Evolutionary conservation across 2,888 invertebrate genomes (phyloP).

Genomic region (Aleiodes alternator): DNA sequence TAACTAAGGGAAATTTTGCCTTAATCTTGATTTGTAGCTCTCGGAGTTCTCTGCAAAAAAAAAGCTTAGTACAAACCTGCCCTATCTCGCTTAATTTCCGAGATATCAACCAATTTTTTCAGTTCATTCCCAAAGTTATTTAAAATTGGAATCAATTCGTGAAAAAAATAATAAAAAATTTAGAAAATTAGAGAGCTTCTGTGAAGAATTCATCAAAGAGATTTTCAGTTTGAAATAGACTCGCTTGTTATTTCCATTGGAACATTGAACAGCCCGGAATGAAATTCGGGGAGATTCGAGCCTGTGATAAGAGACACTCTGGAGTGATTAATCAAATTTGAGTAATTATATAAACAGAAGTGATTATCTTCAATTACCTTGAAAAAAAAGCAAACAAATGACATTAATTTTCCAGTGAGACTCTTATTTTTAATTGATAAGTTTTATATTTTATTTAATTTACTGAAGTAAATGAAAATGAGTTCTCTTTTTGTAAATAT

Average conservation of each 20-base stretch:
- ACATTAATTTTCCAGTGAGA: too few relatives aligned
- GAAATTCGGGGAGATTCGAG: neutral
- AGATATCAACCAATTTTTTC: too few relatives aligned
- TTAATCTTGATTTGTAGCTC: too few relatives aligned
- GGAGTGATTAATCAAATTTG: conserved; percentile 12
- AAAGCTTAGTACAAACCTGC: too few relatives aligned
- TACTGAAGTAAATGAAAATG: too few relatives aligned
- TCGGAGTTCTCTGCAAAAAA: too few relatives aligned
- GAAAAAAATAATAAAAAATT: neutral
- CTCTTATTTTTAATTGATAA: too few relatives aligned
- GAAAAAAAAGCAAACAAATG: neutral
- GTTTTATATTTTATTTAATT: too few relatives aligned
- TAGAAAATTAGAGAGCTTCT: conserved; percentile 1
- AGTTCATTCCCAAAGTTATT: neutral
- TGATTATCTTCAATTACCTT: neutral
- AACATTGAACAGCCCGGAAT: neutral
- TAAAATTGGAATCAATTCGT: neutral
- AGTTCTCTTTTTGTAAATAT: too few relatives aligned
- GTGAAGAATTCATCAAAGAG: neutral
- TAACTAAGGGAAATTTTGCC: too few relatives aligned
- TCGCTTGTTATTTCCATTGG: neutral
- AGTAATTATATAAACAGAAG: conserved; percentile 1
- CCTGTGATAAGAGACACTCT: conserved; percentile 28
- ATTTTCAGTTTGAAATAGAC: neutral
- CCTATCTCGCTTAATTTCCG: too few relatives aligned